phyloP scores from a whole-genome alignment of 2,113 vertebrate species.

The Equus quagga region DNA sequence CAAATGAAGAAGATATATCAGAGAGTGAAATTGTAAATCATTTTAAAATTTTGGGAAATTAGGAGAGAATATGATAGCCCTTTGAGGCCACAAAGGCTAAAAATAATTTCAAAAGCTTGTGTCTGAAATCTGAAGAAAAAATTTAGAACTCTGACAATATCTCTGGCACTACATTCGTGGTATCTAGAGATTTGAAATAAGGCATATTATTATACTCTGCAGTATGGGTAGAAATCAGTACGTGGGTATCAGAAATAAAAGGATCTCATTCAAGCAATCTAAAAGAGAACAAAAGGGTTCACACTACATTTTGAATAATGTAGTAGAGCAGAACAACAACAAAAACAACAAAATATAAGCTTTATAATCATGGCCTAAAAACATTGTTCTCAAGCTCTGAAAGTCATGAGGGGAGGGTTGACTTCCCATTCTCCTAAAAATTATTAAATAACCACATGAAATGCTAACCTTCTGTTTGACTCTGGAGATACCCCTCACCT shows the following conservation, averaged over 20 bases:
- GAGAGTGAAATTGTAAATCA: background rate
- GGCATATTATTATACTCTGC: background rate
- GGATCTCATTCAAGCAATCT: background rate
- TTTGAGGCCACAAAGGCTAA: background rate
- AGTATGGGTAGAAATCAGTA: background rate
- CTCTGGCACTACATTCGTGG: background rate
- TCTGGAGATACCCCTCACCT: background rate
- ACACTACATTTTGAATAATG: background rate
- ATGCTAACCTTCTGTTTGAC: background rate
- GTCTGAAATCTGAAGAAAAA: background rate
- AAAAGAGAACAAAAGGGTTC: background rate
- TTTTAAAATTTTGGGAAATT: background rate
- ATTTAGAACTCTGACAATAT: background rate
- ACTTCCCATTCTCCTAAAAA: background rate
- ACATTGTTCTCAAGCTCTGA: background rate
- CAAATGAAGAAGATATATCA: background rate
- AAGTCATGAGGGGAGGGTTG: background rate
- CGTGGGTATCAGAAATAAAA: background rate
- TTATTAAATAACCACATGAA: background rate
- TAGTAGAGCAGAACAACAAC: background rate
- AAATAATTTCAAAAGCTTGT: background rate
- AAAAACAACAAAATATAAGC: background rate
- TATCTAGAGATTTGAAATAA: background rate
- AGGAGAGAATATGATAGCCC: background rate
- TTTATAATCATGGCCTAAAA: background rate